Evolutionary conservation across 2,888 invertebrate species (phyloP).

Genomic region (Zonitis immaculata): DNA sequence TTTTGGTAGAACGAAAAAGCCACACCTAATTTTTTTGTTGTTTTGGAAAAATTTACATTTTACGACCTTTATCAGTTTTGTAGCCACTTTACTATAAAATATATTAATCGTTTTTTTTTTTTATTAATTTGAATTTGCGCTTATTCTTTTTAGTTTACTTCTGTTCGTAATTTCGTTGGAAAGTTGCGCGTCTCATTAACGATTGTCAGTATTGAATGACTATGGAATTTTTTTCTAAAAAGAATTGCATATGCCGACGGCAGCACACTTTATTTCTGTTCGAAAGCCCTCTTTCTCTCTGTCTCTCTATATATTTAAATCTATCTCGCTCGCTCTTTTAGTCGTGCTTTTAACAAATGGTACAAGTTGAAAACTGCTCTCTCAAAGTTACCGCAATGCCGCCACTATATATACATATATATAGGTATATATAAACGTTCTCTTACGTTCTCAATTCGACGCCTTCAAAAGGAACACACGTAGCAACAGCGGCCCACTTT

Average conservation of each 20-base stretch:
- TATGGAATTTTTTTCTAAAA: background rate
- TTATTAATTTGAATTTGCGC: too few relatives aligned
- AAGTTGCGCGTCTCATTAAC: constrained; percentile 8
- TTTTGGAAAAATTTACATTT: background rate
- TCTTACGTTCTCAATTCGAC: constrained; percentile 14
- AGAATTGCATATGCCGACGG: constrained; percentile 3
- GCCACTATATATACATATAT: too few relatives aligned
- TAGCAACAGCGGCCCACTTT: constrained; percentile 9
- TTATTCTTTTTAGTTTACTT: too few relatives aligned
- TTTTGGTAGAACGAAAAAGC: background rate
- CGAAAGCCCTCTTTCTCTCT: background rate
- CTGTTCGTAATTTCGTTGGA: background rate
- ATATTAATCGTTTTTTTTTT: too few relatives aligned
- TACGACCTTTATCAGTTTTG: too few relatives aligned
- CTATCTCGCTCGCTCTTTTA: too few relatives aligned
- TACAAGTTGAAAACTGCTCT: constrained; percentile 14
- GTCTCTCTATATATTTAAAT: too few relatives aligned
- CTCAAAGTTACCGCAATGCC: constrained; percentile 3
- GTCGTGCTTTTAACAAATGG: background rate
- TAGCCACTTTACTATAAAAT: too few relatives aligned
- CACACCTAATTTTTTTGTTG: background rate
- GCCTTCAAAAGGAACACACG: constrained; percentile 17
- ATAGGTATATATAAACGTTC: too few relatives aligned
- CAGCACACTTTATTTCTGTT: background rate
- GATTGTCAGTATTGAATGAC: background rate